Evolutionary conservation across 2,888 invertebrate genomes (phyloP).

Genomic region (Oxytorus armatus): DNA sequence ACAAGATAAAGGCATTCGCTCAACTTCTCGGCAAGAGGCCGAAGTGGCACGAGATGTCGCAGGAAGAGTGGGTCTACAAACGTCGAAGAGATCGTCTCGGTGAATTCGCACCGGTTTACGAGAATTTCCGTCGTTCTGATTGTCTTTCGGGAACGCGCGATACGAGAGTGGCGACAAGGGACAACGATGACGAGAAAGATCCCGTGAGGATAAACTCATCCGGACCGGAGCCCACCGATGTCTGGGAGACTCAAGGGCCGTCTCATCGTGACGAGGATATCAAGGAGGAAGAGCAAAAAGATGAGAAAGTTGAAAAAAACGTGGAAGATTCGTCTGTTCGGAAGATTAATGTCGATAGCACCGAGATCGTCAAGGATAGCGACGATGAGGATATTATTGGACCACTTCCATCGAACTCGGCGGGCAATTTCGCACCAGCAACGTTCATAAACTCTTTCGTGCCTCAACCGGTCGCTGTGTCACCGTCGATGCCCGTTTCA

Average conservation of each 20-base stretch:
- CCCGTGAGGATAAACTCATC: slow-evolving; percentile 56
- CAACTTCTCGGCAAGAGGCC: slow-evolving; percentile 83
- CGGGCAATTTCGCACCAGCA: slow-evolving; percentile 22
- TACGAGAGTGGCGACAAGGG: slow-evolving; percentile 41
- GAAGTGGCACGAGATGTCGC: slow-evolving; percentile 88
- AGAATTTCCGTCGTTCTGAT: slow-evolving; percentile 75
- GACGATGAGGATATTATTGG: slow-evolving; percentile 60
- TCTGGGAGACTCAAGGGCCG: slow-evolving; percentile 64
- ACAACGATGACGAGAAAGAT: slow-evolving; percentile 56
- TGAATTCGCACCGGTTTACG: slow-evolving; percentile 91
- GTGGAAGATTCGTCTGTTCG: background rate
- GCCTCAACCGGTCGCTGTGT: slow-evolving; percentile 37
- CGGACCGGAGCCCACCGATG: slow-evolving; percentile 69
- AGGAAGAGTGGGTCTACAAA: slow-evolving; percentile 92
- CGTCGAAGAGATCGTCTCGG: slow-evolving; percentile 89
- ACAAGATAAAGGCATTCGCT: slow-evolving; percentile 80
- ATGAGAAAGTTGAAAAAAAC: background rate
- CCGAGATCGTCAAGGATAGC: slow-evolving; percentile 19
- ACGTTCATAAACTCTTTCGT: slow-evolving; percentile 58
- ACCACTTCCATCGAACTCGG: slow-evolving; percentile 40
- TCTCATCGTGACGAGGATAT: background rate
- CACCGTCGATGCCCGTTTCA: slow-evolving; percentile 32
- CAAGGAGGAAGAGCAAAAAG: slow-evolving; percentile 4
- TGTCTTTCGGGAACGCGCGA: slow-evolving; percentile 61
- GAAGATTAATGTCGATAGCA: background rate